Evolutionary conservation across 2,888 invertebrate genomes (phyloP).

Genomic region (Caenorhabditis japonica): DNA sequence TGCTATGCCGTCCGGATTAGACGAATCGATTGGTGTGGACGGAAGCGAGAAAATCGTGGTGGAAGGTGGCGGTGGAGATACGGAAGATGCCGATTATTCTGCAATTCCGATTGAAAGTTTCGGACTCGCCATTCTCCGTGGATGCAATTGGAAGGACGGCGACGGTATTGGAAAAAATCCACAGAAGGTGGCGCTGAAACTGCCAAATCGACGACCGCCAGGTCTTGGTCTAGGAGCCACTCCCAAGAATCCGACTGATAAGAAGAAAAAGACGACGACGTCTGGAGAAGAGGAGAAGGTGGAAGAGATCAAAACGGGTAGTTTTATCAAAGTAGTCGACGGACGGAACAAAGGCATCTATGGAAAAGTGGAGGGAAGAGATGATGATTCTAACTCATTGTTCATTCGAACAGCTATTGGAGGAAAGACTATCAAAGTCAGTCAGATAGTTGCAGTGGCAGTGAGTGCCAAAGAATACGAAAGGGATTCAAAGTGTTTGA

Average conservation of each 20-base stretch:
- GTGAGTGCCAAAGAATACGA: constrained; percentile 87
- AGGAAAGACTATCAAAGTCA: constrained; percentile 57
- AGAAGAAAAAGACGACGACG: constrained; percentile 33
- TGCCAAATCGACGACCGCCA: constrained; percentile 88
- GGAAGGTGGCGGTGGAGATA: constrained; percentile 14
- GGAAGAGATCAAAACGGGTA: constrained; percentile 48
- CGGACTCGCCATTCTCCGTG: constrained; percentile 92
- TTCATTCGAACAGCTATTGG: constrained; percentile 79
- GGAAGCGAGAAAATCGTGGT: constrained; percentile 32
- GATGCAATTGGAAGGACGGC: constrained; percentile 85
- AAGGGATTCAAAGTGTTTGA: constrained; percentile 62
- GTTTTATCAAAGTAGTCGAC: constrained; percentile 54
- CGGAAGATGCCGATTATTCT: constrained; percentile 67
- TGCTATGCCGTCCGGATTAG: constrained; percentile 36
- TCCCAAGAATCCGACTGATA: constrained; percentile 77
- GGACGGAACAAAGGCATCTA: constrained; percentile 58
- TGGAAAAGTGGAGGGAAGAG: constrained; percentile 83
- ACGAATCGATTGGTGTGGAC: constrained; percentile 4
- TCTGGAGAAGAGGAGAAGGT: constrained; percentile 33
- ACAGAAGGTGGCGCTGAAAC: constrained; percentile 78
- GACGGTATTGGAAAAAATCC: constrained; percentile 72
- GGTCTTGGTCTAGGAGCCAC: constrained; percentile 94
- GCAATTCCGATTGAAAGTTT: constrained; percentile 84
- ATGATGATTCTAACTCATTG: constrained; percentile 87
- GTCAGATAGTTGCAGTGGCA: constrained; percentile 82